Evolutionary conservation across 2,888 invertebrate species (phyloP), one percentile per base, ranked within the genome.

Genomic region (Bellardia pandia): DNA sequence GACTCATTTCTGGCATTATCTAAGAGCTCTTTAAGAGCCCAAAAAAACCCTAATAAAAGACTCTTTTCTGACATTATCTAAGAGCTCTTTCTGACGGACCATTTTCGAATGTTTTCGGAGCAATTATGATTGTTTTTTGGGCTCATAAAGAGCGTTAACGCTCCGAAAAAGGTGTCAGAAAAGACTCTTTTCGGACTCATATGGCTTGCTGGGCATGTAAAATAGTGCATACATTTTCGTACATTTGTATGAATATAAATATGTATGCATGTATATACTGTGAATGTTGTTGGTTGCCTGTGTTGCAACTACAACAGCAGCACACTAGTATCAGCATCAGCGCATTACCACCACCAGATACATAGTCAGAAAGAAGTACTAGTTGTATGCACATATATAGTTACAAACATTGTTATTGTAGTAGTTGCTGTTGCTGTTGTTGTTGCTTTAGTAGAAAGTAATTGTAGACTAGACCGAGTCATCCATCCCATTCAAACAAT

Each of bases 391-490:
- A 4, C 5, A 33, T 37, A 5, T 23, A n/a, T 14, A 51, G 53
- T 62, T 53, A 62, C 51, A 71, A 60, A 62, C 16, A 62, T 68
- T 51, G 23, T 62, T 69, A 14, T 58, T 69, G 48, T 56, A 45
- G 53, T 45, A 51, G 60, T 84, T 71, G 58, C 53, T 77, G 78
- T 16, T 53, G 68, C 51, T 68, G 51, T 66, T 68, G 66, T 30
- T 78, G 69, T 58, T 77, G 81, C n/a, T 79, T 56, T 60, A 78
- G 60, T 75, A 83, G 85, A 85, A 87, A 85, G 87, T 87, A 82
- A 85, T 85, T 77, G 85, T 78, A 87, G 87, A 85, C 87, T 82
- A 87, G 85, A 87, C 87, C 81, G 69, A 87, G 82, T 85, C 85
- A 81, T 77, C 79, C 83, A 79, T 80, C 53, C 84, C 64, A 84